These are phyloP conservation scores for Ivindomyrus marchei DNA, from an alignment of 2,113 vertebrate species.

Conservation along the genomic window DNA sequence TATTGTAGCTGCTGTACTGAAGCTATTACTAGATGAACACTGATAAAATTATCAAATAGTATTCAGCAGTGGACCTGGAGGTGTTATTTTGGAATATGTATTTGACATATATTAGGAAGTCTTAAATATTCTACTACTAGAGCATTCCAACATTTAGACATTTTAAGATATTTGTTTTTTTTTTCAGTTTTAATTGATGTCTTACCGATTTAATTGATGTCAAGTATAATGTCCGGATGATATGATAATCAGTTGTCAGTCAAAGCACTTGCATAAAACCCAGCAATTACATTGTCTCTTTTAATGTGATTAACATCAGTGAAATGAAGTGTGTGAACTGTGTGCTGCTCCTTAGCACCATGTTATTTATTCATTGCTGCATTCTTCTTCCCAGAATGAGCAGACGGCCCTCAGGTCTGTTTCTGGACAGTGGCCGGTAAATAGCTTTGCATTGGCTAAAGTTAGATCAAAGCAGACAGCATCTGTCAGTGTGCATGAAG, in stretches of 20 bases:
- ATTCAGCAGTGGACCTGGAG: not conserved
- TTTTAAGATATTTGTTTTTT: not conserved
- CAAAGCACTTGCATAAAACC: not conserved
- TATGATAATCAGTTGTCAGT: not conserved
- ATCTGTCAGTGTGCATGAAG: conserved; percentile 44
- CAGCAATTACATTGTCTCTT: not conserved
- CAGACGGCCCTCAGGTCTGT: conserved; percentile 28
- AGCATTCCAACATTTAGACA: not conserved
- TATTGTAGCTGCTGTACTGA: not conserved
- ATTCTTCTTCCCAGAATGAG: conserved; percentile 13
- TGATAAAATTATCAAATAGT: not conserved
- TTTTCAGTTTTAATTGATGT: not conserved
- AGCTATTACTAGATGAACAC: not conserved
- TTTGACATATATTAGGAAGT: not conserved
- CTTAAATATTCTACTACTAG: not conserved
- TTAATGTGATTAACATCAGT: not conserved
- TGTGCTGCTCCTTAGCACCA: not conserved
- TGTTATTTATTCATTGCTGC: not conserved
- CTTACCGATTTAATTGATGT: not conserved
- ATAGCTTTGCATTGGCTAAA: conserved; percentile 40
- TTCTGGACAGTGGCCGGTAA: conserved; percentile 33
- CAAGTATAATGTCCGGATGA: not conserved
- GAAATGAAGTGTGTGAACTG: not conserved
- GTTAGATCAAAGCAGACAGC: conserved; percentile 50
- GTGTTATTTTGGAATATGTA: not conserved